Evolutionary conservation across 2,797 vertebrate genomes (phyloP).

Genomic region (Chelonia mydas): DNA sequence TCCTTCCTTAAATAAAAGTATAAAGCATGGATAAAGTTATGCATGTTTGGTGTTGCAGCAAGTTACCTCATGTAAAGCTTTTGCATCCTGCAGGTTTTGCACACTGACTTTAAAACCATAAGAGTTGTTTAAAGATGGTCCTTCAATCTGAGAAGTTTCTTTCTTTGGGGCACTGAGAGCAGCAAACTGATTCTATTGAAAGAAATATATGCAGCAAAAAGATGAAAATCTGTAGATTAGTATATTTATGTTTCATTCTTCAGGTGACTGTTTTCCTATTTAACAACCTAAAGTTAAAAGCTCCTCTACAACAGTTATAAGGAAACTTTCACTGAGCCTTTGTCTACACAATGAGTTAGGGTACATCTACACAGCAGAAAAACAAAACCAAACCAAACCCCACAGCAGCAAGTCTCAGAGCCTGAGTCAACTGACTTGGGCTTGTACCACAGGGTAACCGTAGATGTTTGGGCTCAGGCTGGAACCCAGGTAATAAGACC

Average conservation of each 20-base stretch:
- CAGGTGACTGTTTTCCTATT: background rate
- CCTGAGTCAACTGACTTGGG: no score
- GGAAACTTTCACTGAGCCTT: background rate
- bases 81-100: slow-evolving; percentile 97
- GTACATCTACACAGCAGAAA: no score
- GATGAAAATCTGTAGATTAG: slow-evolving; percentile 31
- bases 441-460: no score
- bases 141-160: slow-evolving; percentile 95
- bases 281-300: slow-evolving; percentile 6
- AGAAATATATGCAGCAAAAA: slow-evolving; percentile 42
- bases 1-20: background rate
- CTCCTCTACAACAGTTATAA: background rate
- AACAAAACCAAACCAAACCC: no score
- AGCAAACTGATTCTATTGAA: slow-evolving; percentile 91
- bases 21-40: background rate
- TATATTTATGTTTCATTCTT: slow-evolving; percentile 22
- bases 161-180: slow-evolving; percentile 89
- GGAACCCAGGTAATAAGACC: background rate
- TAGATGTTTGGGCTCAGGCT: no score
- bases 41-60: background rate
- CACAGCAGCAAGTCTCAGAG: no score
- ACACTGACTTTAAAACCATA: slow-evolving; percentile 98
- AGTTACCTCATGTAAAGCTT: slow-evolving; percentile 96
- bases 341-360: no score
- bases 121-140: slow-evolving; percentile 94